Conservation (phyloP, 2,888 invertebrate genomes). For the Lobophora halterata region DNA sequence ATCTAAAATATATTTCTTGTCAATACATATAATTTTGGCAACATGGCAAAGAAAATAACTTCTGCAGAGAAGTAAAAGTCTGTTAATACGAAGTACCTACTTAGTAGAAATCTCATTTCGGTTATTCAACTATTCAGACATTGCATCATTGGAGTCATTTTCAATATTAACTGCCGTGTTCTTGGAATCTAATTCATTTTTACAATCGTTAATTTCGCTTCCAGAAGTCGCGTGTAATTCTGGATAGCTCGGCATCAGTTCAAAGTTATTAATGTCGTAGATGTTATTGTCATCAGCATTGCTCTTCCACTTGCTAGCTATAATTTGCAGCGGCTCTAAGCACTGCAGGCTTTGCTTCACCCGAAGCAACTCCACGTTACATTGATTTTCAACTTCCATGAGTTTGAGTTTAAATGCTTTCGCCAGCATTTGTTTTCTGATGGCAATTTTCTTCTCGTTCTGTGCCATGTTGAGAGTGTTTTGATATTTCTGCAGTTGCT, state of each 20-base stretch:
- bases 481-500: conserved; percentile 69
- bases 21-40: no score
- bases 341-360: conserved; percentile 74
- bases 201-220: conserved; percentile 42
- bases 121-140: no score
- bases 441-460: conserved; percentile 70
- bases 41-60: no score
- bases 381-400: conserved; percentile 73
- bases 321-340: conserved; percentile 65
- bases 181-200: conserved; percentile 37
- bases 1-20: no score
- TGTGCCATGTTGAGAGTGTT: conserved; percentile 70
- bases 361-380: conserved; percentile 67
- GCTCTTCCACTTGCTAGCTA: conserved; percentile 65
- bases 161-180: conserved; percentile 26
- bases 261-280: conserved; percentile 56
- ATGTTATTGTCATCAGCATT: conserved; percentile 39
- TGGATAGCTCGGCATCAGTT: conserved; percentile 60
- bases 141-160: conserved; percentile 33
- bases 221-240: conserved; percentile 49
- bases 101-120: no score
- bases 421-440: conserved; percentile 70
- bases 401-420: conserved; percentile 69
- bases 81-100: no score
- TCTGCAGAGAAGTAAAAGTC: no score